Percentiles rank a stretch among this genome's conserved stretches.
These are phyloP conservation scores for Drosophila formosana DNA, from an alignment of 2,888 invertebrate genomes.

Conservation along the genomic window DNA sequence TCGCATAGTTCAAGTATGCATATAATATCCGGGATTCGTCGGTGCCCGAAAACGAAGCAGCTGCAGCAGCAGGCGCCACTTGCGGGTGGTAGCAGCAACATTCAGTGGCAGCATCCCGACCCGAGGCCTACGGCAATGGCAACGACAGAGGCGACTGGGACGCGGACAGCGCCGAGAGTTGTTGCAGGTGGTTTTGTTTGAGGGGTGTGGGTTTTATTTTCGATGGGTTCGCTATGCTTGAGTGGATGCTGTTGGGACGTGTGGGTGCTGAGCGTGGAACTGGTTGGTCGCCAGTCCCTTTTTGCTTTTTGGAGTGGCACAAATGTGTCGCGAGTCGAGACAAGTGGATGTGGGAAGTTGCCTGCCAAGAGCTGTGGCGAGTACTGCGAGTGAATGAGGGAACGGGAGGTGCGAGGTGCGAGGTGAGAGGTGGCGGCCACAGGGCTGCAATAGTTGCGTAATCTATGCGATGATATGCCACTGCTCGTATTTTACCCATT, in stretches of 20 bases:
- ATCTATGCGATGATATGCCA: conserved; percentile 74
- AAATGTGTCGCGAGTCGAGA: conserved; percentile 67
- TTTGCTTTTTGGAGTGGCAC: conserved; percentile 68
- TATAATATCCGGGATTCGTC: conserved; percentile 78
- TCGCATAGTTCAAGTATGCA: conserved; percentile 80
- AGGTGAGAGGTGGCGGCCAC: neutral
- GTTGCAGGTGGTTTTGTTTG: conserved; percentile 29
- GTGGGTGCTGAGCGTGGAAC: conserved; percentile 13
- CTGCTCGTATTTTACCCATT: conserved; percentile 58
- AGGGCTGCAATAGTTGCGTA: conserved; percentile 72
- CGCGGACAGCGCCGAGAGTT: conserved; percentile 25
- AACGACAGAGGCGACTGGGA: conserved; percentile 24
- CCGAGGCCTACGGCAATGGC: conserved; percentile 51
- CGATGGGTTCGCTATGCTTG: conserved; percentile 51
- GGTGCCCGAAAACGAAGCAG: conserved; percentile 72
- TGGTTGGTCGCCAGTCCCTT: conserved; percentile 34
- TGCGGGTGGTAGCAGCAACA: conserved; percentile 7
- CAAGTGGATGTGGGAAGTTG: conserved; percentile 1
- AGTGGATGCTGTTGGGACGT: conserved; percentile 53
- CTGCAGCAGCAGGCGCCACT: conserved; percentile 37
- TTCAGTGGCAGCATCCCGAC: conserved; percentile 45
- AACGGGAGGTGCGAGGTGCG: neutral
- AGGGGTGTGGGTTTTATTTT: conserved; percentile 17
- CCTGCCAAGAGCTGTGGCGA: no score
- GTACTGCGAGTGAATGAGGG: neutral